Base-by-base conservation (phyloP, 2,113 vertebrate species). In the Gobiocypris rarus region DNA sequence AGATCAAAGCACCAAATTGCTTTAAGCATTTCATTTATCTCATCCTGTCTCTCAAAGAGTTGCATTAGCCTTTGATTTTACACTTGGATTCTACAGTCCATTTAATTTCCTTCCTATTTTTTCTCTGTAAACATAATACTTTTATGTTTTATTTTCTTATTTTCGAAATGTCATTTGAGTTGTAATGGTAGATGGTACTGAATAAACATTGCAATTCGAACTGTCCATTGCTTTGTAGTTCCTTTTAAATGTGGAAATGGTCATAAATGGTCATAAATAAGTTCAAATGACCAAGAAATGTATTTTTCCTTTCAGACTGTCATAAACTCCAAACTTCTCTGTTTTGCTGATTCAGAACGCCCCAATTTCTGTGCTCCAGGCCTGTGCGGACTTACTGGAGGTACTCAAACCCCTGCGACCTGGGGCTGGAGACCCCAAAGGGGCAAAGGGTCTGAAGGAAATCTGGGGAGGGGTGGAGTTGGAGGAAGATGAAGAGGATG, bases 351-450 rank as follows among this genome's bases (percentile, higher is more conserved):
- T 45, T 73, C 93, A 98, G 93, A 98, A 97, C 86, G 96, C 96
- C 82, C 96, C 97, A 0, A 98, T 96, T 90, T 98, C 97, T 54
- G 96, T 96, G 31, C 93, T 94, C 96, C 96, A 97, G 82, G 92
- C 94, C 69, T 91, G 95, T 69, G 92, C 93, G 3, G 94, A 90
- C 91, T 94, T 95, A 81, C 90, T 87, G 50, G 93, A 84, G 90
- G 90, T 83, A 70, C 24, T 89, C 82, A 80, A 89, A 85, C 90
- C 91, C 92, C 92, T 94, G 85, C 74, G 93, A 87, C 82, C 93
- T 69, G 83, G 3, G 10, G 94, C 1, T 0, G 94, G 91, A 80
- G 95, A 92, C 24, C 89, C 90, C 86, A 93, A 81, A 75, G 93
- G 90, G 50, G 93, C 90, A 28, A 94, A 95, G 24, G 94, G 94